Conservation (phyloP, 2,888 invertebrate genomes). For the Thumatha senex region DNA sequence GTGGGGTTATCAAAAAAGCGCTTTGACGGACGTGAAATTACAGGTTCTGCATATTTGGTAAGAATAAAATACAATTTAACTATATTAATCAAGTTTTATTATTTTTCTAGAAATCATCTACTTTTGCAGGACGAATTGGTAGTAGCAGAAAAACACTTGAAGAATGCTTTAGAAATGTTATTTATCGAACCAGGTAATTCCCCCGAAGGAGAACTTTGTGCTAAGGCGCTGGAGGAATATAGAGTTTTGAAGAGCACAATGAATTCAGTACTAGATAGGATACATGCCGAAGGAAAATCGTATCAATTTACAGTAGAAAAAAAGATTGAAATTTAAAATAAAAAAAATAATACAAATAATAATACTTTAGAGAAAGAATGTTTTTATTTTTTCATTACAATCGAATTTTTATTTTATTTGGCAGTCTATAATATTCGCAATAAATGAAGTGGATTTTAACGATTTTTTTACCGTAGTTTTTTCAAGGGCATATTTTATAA, state of each 20-base stretch:
- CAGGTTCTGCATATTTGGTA: constrained; percentile 79
- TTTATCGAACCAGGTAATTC: constrained; percentile 88
- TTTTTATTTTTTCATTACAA: no score
- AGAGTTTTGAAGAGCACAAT: constrained; percentile 83
- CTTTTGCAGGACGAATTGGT: constrained; percentile 75
- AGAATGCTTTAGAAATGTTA: constrained; percentile 85
- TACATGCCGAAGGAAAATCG: constrained; percentile 62
- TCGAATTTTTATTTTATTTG: no score
- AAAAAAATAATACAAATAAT: no score
- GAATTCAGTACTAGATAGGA: constrained; percentile 52
- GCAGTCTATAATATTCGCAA: no score
- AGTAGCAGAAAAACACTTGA: constrained; percentile 83
- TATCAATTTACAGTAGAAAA: constrained; percentile 45
- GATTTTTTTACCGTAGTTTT: no score
- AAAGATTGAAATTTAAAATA: not conserved
- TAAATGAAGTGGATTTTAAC: no score
- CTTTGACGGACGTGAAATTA: constrained; percentile 84
- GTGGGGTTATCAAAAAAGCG: constrained; percentile 86
- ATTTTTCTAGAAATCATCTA: not conserved
- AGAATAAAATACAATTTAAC: constrained; percentile 9
- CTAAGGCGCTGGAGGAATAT: constrained; percentile 86
- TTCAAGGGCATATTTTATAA: no score
- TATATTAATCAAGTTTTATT: no score
- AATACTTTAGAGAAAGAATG: no score
- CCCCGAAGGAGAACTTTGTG: constrained; percentile 88